Evolutionary conservation across 2,113 vertebrate species (phyloP), one percentile per base, ranked within the genome.

Genomic region (Brachionichthys hirsutus): DNA sequence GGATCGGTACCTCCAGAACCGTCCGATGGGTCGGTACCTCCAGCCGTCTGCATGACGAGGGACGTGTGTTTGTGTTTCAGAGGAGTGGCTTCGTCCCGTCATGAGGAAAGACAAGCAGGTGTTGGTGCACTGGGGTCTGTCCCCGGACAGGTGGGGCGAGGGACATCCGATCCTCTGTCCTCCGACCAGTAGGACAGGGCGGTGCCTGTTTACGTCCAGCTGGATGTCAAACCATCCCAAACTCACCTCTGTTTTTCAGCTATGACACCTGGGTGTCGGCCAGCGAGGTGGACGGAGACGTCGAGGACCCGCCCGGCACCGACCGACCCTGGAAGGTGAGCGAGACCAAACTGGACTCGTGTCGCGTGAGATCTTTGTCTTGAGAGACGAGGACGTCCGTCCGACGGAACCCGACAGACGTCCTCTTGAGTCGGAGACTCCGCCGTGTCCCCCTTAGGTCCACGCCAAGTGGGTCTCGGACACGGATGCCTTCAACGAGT

Each of bases 61-160:
- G n/a, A n/a, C n/a, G n/a, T n/a, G 18, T 62, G 41, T 75, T n/a
- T 76, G 41, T 63, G 16, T 80, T 62, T 42, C 91, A 98, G 97
- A 99, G 36, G 97, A 99, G 50, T 99, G 97, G 97, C 51, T 98
- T 81, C 94, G 97, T 82, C 97, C 97, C 0, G 95, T 99, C 66
- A 92, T 95, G 92, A 94, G 92, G 45, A 98, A 96, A 70, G 97
- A 99, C 71, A 98, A 98, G 78, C 97, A 98, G 86, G 92, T 98
- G 79, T 85, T 98, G 70, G 94, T 98, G 0, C 97, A 99, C 20
- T 99, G 97, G 97, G 97, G 97, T 2, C 92, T 92, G 60, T 95
- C 92, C 68, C 97, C 91, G 3, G 90, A 92, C 88, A 92, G 91
- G 90, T 91, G 69, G 75, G 82, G 42, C 15, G 10, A 15, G 9